phyloP scores from a whole-genome alignment of 2,797 vertebrate species.

The Cyprinodon diabolis region DNA sequence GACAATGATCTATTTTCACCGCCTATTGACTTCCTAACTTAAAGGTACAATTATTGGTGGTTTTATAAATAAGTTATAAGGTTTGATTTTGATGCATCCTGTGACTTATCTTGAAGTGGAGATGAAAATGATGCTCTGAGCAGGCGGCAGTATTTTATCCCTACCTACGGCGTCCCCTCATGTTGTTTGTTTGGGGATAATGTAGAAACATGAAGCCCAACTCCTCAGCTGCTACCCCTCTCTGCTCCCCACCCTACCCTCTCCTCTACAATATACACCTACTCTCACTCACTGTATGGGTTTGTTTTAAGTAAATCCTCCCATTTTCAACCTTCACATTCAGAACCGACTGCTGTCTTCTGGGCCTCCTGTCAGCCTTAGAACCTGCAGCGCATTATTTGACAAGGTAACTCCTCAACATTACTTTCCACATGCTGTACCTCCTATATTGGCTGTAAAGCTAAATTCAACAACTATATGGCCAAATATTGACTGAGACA shows the following conservation, averaged over 20 bases:
- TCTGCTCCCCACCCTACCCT: conserved; percentile 15
- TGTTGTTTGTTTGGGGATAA: conserved; percentile 31
- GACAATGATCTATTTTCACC: neutral
- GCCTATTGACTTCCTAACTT: neutral
- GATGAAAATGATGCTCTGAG: conserved; percentile 6
- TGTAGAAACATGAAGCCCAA: conserved; percentile 33
- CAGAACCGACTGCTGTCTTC: conserved; percentile 88
- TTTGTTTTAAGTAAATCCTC: conserved; percentile 80
- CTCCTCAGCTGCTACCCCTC: conserved; percentile 45
- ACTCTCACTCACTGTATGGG: conserved; percentile 73
- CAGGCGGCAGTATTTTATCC: conserved; percentile 16
- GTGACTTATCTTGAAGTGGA: neutral
- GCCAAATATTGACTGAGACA: conserved; percentile 39
- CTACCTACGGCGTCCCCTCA: conserved; percentile 28
- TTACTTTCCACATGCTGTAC: conserved; percentile 73
- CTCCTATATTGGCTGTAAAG: conserved; percentile 68
- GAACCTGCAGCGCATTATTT: conserved; percentile 87
- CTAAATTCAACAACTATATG: conserved; percentile 53
- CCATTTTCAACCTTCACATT: conserved; percentile 83
- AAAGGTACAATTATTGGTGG: neutral
- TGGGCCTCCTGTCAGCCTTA: conserved; percentile 86
- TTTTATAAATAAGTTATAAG: neutral
- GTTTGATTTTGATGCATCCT: conserved; percentile 4
- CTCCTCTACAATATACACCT: conserved; percentile 34
- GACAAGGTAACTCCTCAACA: conserved; percentile 84